Evolutionary conservation across 2,888 invertebrate genomes (phyloP).

Genomic region (Metacarcinus magister): DNA sequence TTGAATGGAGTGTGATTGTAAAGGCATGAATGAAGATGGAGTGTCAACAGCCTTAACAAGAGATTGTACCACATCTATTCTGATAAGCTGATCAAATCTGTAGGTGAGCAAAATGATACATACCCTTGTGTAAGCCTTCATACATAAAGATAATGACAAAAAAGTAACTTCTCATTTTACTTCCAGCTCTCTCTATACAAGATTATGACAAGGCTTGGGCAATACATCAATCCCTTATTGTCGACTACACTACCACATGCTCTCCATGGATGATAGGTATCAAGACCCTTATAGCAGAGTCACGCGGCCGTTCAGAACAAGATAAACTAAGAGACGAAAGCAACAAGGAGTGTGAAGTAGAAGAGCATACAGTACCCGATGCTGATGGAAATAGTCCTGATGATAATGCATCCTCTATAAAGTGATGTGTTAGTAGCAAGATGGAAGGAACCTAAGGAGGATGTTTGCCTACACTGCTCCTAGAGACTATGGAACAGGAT

Average conservation of each 20-base stretch:
- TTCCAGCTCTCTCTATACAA: constrained; percentile 68
- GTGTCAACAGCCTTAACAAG: background rate
- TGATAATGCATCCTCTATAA: background rate
- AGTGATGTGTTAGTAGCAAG: background rate
- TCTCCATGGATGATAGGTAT: constrained; percentile 79
- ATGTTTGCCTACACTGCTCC: background rate
- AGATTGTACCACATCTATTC: background rate
- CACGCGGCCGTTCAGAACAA: constrained; percentile 36
- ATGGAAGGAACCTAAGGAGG: background rate
- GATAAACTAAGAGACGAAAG: background rate
- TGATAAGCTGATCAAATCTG: background rate
- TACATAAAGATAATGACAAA: background rate
- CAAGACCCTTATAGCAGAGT: constrained; percentile 75
- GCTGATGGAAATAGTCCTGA: background rate
- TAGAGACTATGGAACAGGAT: background rate
- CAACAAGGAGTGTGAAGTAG: background rate
- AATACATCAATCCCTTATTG: constrained; percentile 78
- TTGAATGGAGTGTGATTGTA: too few species aligned
- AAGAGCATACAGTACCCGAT: background rate
- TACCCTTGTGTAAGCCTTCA: background rate
- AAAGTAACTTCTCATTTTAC: background rate
- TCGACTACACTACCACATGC: constrained; percentile 78
- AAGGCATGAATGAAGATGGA: too few species aligned
- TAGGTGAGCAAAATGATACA: background rate
- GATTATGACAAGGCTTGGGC: constrained; percentile 75